Conservation (phyloP, 2,888 invertebrate genomes). For the Drosophila nigritarsus region DNA sequence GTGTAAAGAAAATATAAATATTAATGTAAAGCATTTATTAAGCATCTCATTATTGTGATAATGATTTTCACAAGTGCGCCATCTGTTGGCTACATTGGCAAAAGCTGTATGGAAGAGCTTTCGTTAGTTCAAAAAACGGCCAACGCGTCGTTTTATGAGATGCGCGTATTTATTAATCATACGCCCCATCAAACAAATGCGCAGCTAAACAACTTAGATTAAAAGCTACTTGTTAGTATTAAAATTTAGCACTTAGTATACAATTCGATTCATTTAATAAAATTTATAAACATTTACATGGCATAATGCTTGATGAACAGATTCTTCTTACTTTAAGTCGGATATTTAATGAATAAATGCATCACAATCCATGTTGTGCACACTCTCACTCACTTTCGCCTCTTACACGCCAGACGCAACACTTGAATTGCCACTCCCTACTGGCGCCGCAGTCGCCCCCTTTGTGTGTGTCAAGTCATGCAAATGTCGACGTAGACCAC, state of each 20-base stretch:
- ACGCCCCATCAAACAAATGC: constrained; percentile 32
- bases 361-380: constrained; percentile 6
- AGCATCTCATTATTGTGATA: not conserved
- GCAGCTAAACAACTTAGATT: not conserved
- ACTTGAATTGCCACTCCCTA: constrained; percentile 46
- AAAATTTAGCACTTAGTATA: not conserved
- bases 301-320: constrained; percentile 1
- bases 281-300: not conserved
- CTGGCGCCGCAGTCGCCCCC: constrained; percentile 7
- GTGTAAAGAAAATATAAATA: not conserved
- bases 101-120: constrained; percentile 36
- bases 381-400: constrained; percentile 52
- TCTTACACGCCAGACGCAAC: constrained; percentile 30
- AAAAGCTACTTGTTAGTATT: not conserved
- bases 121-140: constrained; percentile 33
- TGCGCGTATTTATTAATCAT: constrained; percentile 41
- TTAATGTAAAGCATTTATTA: not conserved
- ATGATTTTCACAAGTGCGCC: constrained; percentile 34
- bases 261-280: not conserved
- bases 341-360: constrained; percentile 14
- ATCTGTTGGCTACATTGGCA: constrained; percentile 28
- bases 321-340: constrained; percentile 3
- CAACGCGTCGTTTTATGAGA: constrained; percentile 13
- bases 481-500: constrained; percentile 39
- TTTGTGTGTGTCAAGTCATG: constrained; percentile 51